These are phyloP conservation scores for Apeira syringaria DNA, from an alignment of 2,888 invertebrate genomes.

Conservation along the genomic window DNA sequence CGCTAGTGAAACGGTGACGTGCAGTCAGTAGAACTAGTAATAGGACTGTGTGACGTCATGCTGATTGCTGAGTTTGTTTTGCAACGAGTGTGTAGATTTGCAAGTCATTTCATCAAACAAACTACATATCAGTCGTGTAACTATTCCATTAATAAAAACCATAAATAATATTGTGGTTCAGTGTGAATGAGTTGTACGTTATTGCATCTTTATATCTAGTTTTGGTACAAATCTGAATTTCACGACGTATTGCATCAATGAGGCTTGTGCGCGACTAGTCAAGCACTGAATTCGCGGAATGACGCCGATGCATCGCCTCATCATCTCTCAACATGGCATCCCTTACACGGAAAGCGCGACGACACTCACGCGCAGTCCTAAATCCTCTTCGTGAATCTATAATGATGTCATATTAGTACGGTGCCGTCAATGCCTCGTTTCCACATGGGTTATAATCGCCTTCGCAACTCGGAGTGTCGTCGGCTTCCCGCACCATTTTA, in stretches of 20 bases:
- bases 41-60: conserved; percentile 16
- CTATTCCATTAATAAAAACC: too few species aligned
- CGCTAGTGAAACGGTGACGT: conserved; percentile 4
- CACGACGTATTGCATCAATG: neutral
- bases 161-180: neutral
- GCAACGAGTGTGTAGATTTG: conserved; percentile 6
- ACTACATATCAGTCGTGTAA: too few species aligned
- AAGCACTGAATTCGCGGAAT: conserved; percentile 13
- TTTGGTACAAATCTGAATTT: neutral
- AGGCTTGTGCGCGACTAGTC: conserved; percentile 14
- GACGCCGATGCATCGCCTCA: conserved; percentile 25
- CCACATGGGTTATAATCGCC: neutral
- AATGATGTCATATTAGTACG: neutral
- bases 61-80: conserved; percentile 11
- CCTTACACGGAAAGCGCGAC: conserved; percentile 29
- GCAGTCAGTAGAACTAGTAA: conserved; percentile 21
- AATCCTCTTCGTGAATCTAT: conserved; percentile 3
- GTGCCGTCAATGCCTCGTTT: neutral
- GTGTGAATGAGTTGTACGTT: neutral
- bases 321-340: conserved; percentile 33
- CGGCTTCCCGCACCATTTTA: conserved; percentile 53
- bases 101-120: too few species aligned
- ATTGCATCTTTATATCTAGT: neutral
- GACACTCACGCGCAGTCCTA: conserved; percentile 23
- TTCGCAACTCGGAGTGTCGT: conserved; percentile 47